Base-by-base conservation (phyloP, 2,113 vertebrate species). In the Sprattus sprattus region DNA sequence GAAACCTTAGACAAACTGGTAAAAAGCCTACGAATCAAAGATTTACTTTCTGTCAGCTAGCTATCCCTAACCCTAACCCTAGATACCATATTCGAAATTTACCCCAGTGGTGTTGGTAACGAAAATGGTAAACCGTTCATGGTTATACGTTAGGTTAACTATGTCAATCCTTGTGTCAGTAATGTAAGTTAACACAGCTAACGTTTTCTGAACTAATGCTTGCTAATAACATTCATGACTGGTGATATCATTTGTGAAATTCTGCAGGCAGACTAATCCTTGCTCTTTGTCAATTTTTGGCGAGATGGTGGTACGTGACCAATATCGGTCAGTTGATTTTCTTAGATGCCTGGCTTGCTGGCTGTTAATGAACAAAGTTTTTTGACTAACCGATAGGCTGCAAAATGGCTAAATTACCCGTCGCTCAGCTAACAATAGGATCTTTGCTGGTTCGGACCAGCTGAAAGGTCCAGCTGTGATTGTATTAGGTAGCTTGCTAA, bases 401-500 rank as follows among this genome's bases (percentile, higher is more conserved):
- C 71, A 32, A 78, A 78, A 78, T 78, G 25, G 71, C 71, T 39
- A 78, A 78, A 78, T 78, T 16, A 39, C 15, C 71, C 71, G 71
- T 78, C 5, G 71, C 71, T 78, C 71, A 78, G 71, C 71, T 78
- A 78, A 78, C 71, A 78, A 78, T 39, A 39, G 71, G 71, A 78
- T 78, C 32, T 28, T 32, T 28, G 71, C 71, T 78, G 71, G 71
- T 39, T 78, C 13, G 71, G n/a, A 71, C n/a, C 64, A 71, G 71
- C 71, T 39, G 71, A 78, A 32, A 78, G 71, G 71, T 39, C 28
- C 71, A 28, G n/a, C 64, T 78, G 28, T n/a, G 3, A 10, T 25
- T 67, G 64, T 39, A 39, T 4, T 39, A 32, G 11, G 32, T 32
- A 39, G 28, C 13, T 78, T 16, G 13, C 71, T 39, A 78, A 16